phyloP scores from a whole-genome alignment of 2,113 vertebrate species.

The Maccullochella peelii region DNA sequence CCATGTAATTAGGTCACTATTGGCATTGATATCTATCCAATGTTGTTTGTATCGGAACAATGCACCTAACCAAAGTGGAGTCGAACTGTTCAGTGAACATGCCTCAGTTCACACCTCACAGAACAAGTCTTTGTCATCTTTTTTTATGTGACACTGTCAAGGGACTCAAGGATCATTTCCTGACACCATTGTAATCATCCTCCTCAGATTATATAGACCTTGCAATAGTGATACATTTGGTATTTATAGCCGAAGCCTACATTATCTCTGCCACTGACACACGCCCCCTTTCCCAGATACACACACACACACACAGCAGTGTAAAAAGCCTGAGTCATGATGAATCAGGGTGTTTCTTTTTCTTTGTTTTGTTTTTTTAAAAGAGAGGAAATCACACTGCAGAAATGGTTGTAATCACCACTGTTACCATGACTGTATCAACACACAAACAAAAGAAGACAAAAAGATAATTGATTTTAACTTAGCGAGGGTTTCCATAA shows the following conservation, averaged over 20 bases:
- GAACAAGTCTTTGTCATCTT: neutral
- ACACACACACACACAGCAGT: conserved; percentile 37
- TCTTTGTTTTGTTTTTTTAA: conserved; percentile 9
- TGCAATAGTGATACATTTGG: conserved; percentile 29
- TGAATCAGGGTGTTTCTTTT: conserved; percentile 53
- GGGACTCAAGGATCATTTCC: conserved; percentile 6
- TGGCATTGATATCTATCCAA: neutral
- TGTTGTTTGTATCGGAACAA: neutral
- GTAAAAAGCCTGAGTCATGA: conserved; percentile 76
- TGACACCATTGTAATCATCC: neutral
- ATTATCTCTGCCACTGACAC: conserved; percentile 19
- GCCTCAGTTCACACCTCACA: neutral
- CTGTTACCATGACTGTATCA: conserved; percentile 32
- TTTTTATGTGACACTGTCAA: neutral
- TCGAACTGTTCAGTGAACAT: neutral
- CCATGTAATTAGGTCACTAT: neutral
- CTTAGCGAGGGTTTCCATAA: neutral
- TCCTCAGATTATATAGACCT: conserved; percentile 4
- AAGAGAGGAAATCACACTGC: conserved; percentile 42
- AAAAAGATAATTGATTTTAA: conserved; percentile 15
- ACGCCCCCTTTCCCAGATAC: conserved; percentile 1
- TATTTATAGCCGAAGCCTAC: conserved; percentile 56
- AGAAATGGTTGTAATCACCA: conserved; percentile 35
- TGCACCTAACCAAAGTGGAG: neutral
- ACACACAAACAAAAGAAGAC: conserved; percentile 12